phyloP scores from a whole-genome alignment of 2,797 vertebrate species.

The Glyptemys insculpta region DNA sequence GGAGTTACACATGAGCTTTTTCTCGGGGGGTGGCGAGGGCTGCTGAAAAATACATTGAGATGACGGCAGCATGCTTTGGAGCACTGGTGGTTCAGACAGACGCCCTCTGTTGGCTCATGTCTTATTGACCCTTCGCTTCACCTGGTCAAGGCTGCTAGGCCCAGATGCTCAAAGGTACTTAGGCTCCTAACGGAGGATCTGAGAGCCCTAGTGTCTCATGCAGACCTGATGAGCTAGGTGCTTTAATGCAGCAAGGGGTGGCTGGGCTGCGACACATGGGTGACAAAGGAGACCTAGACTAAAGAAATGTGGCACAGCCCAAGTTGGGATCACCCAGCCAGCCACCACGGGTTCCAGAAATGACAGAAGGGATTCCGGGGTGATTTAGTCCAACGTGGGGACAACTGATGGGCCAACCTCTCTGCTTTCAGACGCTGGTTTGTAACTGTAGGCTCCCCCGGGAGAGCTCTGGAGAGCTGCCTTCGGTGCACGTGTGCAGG shows the following conservation, averaged over 20 bases:
- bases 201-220: background rate
- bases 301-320: background rate
- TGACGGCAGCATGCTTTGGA: rapidly evolving
- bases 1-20: background rate
- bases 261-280: background rate
- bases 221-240: background rate
- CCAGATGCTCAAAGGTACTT: background rate
- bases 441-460: background rate
- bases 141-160: background rate
- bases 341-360: background rate
- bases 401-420: background rate
- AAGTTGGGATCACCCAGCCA: background rate
- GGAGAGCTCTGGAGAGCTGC: background rate
- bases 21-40: rapidly evolving
- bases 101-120: background rate
- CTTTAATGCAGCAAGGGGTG: background rate
- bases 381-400: background rate
- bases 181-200: background rate
- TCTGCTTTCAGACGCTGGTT: background rate
- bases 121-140: too few species aligned
- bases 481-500: background rate
- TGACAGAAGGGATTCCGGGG: background rate
- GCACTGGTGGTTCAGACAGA: background rate
- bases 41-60: background rate
- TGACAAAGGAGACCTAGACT: background rate